Base-by-base conservation (phyloP, 2,797 vertebrate species). In the Diceros bicornis region DNA sequence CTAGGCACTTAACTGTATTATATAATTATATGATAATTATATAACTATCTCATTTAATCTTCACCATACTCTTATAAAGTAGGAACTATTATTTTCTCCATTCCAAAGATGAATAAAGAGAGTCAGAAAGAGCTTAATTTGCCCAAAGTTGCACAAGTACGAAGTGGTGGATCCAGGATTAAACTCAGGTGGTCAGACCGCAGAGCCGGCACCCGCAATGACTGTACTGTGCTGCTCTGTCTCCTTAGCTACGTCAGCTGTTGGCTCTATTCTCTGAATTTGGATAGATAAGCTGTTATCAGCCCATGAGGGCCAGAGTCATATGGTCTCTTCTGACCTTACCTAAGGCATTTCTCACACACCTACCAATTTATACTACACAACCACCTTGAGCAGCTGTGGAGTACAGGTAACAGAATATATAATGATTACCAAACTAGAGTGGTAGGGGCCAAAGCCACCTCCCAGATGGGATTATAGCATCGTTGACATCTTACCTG, bases 41-140 rank as follows among this genome's bases (percentile, higher is more conserved):
- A 12, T 52, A 75, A 71, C 23, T 59, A 21, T 72, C 55, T 82
- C 85, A 68, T n/a, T 88, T 87, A 82, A 68, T 83, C 34, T 47
- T 72, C 85, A 62, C 21, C 1, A 25, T 3, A 66, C 7, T 52
- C 41, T 66, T 61, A 71, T 59, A 61, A 29, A 17, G 41, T 16
- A 92, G 23, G 44, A n/a, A 32, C 23, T 34, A 1, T 61, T 37
- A 62, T 81, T 66, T 50, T 71, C 34, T 93, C 52, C 52, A 77
- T 86, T 85, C 47, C n/a, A n/a, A 93, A 93, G 50, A 34, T 68
- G 34, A 89, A 81, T 8, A 69, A 74, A 81, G 7, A 84, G 74
- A 72, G 62, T 14, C 66, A 68, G 27, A 55, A 55, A 91, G 64
- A 89, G 7, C 23, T 77, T 18, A 66, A 17, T 41, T 59, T 78